Conservation (phyloP, 37 sponge, comb jelly and placozoan species). For the Mnemiopsis leidyi region DNA sequence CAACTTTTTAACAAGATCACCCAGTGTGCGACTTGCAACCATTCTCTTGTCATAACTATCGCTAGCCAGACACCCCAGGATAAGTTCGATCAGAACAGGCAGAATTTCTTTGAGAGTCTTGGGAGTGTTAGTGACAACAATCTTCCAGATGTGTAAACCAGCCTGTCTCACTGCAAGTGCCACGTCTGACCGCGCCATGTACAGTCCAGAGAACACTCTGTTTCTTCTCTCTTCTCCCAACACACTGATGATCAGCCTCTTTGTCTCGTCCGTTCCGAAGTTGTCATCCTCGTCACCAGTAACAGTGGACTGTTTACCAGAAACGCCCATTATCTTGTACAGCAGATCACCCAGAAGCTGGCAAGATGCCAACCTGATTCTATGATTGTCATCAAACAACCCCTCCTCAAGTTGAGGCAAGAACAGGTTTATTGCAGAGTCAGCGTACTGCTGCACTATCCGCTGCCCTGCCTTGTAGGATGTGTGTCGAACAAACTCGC, state of each 20-base stretch:
- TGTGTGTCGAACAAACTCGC: constrained; percentile 92
- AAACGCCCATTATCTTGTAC: constrained; percentile 86
- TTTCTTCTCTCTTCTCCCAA: constrained; percentile 85
- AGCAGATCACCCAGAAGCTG: constrained; percentile 85
- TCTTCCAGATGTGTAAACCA: constrained; percentile 98
- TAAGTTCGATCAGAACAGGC: constrained; percentile 78
- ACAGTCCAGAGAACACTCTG: constrained; percentile 92
- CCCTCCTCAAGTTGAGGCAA: constrained; percentile 87
- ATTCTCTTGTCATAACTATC: constrained; percentile 80
- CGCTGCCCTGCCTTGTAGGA: constrained; percentile 86
- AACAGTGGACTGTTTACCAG: constrained; percentile 97
- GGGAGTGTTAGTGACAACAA: constrained; percentile 93
- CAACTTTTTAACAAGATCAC: constrained; percentile 93
- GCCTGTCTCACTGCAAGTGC: constrained; percentile 91
- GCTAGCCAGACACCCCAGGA: constrained; percentile 84
- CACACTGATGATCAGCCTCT: constrained; percentile 69
- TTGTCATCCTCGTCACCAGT: constrained; percentile 93
- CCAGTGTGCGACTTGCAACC: constrained; percentile 90
- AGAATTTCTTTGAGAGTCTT: constrained; percentile 93
- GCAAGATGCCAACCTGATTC: constrained; percentile 78
- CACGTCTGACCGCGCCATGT: constrained; percentile 97
- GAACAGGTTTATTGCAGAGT: constrained; percentile 85
- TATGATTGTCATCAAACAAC: constrained; percentile 91
- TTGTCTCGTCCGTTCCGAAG: constrained; percentile 92
- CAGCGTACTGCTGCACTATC: constrained; percentile 82